Conservation (phyloP, 2,113 vertebrate genomes). For the Trematomus loennbergii region DNA sequence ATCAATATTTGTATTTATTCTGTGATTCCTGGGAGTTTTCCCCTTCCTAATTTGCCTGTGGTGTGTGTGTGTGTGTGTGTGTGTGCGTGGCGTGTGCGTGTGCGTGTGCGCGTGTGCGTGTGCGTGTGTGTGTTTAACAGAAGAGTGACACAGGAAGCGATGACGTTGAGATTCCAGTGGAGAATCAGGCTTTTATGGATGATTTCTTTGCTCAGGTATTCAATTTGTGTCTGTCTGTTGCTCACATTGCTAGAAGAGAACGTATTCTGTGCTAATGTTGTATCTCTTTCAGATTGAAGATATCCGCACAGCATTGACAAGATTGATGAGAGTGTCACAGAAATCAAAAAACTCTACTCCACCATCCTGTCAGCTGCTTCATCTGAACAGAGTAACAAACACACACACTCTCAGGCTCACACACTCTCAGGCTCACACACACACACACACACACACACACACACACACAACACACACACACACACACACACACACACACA, state of each 20-base stretch:
- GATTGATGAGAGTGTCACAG: constrained; percentile 89
- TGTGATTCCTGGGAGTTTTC: neutral
- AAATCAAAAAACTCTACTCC: constrained; percentile 94
- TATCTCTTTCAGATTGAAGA: constrained; percentile 88
- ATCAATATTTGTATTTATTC: neutral
- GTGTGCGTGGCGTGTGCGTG: neutral
- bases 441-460: too few species aligned
- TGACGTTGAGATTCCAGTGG: constrained; percentile 89
- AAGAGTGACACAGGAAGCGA: constrained; percentile 86
- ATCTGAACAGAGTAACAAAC: constrained; percentile 90
- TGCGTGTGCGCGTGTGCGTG: constrained; percentile 15
- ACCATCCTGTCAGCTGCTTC: constrained; percentile 93
- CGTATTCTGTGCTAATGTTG: neutral
- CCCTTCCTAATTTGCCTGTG: too few species aligned
- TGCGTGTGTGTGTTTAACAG: constrained; percentile 69
- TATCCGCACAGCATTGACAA: constrained; percentile 92
- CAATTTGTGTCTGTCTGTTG: neutral
- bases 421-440: too few species aligned
- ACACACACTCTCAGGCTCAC: neutral
- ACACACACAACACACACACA: neutral
- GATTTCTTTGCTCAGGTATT: constrained; percentile 93
- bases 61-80: too few species aligned
- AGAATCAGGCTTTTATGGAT: constrained; percentile 93
- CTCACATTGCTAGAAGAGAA: neutral
- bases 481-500: neutral